A percentile compares a stretch with the other conserved stretches of the same genome.
Evolutionary conservation across 2,888 invertebrate genomes (phyloP).

Genomic region (Eupithecia tripunctaria): DNA sequence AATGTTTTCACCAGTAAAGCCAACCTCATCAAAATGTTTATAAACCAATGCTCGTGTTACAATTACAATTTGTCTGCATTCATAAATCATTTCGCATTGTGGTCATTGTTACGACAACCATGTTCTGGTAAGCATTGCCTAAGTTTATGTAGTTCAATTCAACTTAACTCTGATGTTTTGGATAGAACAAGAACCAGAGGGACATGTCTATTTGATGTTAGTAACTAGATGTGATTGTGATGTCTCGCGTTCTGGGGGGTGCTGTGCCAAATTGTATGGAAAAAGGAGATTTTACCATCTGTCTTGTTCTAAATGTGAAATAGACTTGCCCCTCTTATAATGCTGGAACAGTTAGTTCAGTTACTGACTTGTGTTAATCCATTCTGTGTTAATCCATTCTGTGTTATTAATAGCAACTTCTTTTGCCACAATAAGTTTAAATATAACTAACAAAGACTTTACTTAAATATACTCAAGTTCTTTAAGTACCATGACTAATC

Average conservation of each 20-base stretch:
- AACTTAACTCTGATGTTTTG: not conserved
- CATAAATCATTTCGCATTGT: not conserved
- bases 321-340: not conserved
- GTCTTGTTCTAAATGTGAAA: too few species aligned
- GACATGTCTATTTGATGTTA: too few species aligned
- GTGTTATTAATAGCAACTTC: not conserved
- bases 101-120: conserved; percentile 7
- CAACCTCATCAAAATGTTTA: conserved; percentile 1
- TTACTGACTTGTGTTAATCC: not conserved
- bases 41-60: not conserved
- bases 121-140: conserved; percentile 14
- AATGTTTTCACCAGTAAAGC: not conserved
- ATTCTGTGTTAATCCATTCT: not conserved
- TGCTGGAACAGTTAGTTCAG: not conserved
- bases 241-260: too few species aligned
- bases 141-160: not conserved
- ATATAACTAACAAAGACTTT: not conserved
- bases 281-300: too few species aligned
- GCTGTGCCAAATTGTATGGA: too few species aligned
- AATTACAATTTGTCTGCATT: not conserved
- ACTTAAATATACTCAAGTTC: not conserved
- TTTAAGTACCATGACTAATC: not conserved
- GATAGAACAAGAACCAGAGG: not conserved
- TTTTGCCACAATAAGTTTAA: not conserved
- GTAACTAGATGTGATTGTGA: too few species aligned